Base-by-base conservation (phyloP, 92 coral and sea anemone species). In the Scolanthus callimorphus region DNA sequence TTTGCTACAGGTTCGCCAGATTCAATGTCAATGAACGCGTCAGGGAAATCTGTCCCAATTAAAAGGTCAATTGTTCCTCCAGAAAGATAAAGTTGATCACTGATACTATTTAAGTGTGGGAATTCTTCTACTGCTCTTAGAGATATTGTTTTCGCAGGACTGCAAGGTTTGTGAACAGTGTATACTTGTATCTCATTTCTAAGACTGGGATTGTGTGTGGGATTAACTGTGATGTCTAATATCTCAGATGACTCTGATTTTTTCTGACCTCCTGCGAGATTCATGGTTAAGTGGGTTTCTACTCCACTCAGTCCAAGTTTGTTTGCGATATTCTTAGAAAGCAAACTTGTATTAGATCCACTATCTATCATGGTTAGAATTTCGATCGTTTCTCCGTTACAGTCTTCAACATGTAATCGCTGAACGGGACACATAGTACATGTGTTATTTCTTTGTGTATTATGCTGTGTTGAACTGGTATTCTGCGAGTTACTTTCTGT, bases 61-160 rank as follows among this genome's bases (percentile, higher is more conserved):
- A 75, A 70, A 20, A 85, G 57, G 34, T 85, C 95, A 24, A 81
- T 39, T 10, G 56, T 61, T 29, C 85, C 95, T 0, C 95, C 95
- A 11, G 62, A 70, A 11, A 79, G 44, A 45, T 69, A 51, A 38
- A 85, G 43, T 23, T 70, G 27, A 20, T 62, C 55, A 4, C 69
- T 60, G 24, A 81, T 29, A 24, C 51, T 39, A 29, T 77, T 81
- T 13, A 60, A 27, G 51, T 80, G 81, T 38, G 50, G 31, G 22
- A 55, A 80, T 2, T 26, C 29, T 17, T 62, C 76, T 15, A 74
- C 26, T 12, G 77, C 13, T 25, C 44, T 73, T n/a, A 24, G 37
- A 24, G 86, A 73, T 11, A 79, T 34, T 11, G 82, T 79, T 54
- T 61, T 84, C 27, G 66, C 85, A 39, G 59, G 47, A 56, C 74